Conservation (phyloP, 2,113 vertebrate genomes). For the Aegypius monachus region DNA sequence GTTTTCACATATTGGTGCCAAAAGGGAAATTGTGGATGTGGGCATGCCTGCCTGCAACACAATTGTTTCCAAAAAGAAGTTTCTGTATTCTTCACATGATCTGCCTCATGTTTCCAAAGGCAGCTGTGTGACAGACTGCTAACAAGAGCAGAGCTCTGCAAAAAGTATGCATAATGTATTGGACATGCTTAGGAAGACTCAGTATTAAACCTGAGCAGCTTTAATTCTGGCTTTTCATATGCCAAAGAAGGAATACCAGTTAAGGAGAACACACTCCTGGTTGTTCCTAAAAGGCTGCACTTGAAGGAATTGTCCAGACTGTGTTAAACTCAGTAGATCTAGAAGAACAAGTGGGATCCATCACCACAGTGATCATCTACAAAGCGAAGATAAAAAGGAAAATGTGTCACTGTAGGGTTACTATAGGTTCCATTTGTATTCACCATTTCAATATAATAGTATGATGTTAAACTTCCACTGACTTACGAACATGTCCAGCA, state of each 20-base stretch:
- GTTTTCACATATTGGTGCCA: background rate
- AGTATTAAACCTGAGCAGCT: background rate
- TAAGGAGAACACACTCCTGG: background rate
- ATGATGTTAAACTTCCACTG: background rate
- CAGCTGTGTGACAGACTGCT: background rate
- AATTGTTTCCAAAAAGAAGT: background rate
- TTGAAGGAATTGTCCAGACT: background rate
- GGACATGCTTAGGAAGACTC: background rate
- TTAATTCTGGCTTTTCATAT: background rate
- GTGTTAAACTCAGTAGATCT: background rate
- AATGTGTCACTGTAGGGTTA: background rate
- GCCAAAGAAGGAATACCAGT: background rate
- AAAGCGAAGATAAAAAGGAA: background rate
- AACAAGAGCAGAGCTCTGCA: background rate
- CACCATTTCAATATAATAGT: background rate
- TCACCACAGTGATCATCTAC: background rate
- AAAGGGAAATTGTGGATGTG: background rate
- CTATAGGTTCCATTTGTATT: background rate
- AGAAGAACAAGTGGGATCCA: background rate
- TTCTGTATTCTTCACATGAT: background rate
- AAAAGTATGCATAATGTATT: background rate
- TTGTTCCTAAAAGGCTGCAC: background rate
- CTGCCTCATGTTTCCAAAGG: background rate
- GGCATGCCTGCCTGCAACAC: background rate
- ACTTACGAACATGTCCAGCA: accelerated